A percentile compares a stretch with the other conserved stretches of the same genome.
phyloP scores from a whole-genome alignment of 2,113 vertebrate genomes.

The Verasper variegatus region DNA sequence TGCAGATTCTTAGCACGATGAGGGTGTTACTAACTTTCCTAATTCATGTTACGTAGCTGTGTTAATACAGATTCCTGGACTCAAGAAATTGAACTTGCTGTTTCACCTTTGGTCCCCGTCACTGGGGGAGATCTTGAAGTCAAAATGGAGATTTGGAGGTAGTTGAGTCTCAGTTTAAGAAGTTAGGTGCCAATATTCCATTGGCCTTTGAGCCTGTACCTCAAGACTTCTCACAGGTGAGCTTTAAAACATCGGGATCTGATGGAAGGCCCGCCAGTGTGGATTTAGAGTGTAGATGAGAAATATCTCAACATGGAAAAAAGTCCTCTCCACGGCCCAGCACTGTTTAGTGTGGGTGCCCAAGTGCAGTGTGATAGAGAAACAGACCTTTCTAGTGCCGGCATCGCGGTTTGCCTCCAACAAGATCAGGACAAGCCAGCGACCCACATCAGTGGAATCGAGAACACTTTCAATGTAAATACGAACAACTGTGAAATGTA shows the following conservation, averaged over 20 bases:
- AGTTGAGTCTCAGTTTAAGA: conserved; percentile 41
- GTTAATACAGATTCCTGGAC: not conserved
- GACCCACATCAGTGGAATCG: conserved; percentile 32
- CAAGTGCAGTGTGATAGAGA: conserved; percentile 19
- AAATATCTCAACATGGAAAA: conserved; percentile 79
- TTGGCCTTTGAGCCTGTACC: conserved; percentile 55
- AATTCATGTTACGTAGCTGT: not conserved
- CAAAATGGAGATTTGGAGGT: conserved; percentile 26
- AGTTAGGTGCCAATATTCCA: conserved; percentile 37
- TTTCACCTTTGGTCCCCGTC: conserved; percentile 19
- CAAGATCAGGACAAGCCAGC: conserved; percentile 50
- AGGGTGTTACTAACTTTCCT: no score
- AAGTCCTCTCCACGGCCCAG: conserved; percentile 53
- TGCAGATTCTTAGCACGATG: no score
- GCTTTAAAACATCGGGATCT: conserved; percentile 61
- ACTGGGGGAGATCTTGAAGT: conserved; percentile 19
- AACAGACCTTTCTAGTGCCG: conserved; percentile 53
- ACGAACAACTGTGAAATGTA: conserved; percentile 66
- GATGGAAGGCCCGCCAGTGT: conserved; percentile 75
- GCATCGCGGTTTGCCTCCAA: conserved; percentile 56
- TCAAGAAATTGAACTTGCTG: not conserved
- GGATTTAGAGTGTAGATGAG: conserved; percentile 63
- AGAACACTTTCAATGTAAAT: conserved; percentile 58
- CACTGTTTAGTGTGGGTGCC: conserved; percentile 58
- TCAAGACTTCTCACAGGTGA: conserved; percentile 62